Conservation (phyloP, 30 jellyfish, hydroid and myxozoan genomes). For the Aurelia aurita region DNA sequence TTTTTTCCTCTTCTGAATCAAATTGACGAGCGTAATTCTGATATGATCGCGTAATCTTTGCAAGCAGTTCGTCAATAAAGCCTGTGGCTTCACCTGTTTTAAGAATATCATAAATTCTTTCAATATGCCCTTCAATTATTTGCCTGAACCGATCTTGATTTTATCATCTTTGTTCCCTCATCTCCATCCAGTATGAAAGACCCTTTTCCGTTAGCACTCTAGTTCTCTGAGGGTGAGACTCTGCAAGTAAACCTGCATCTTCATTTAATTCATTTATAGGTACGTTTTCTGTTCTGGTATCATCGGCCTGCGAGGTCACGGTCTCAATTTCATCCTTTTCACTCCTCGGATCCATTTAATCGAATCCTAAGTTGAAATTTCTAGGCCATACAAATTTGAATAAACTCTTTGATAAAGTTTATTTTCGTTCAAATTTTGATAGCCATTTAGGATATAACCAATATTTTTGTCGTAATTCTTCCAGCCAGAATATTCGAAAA, state of each 20-base stretch:
- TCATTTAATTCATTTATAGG: neutral
- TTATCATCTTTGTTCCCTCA: slow-evolving; percentile 36
- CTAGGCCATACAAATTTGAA: no score
- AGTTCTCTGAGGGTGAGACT: slow-evolving; percentile 28
- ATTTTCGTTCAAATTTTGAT: no score
- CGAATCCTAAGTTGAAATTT: neutral
- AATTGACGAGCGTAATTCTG: slow-evolving; percentile 33
- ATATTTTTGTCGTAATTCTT: no score
- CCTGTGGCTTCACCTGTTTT: slow-evolving; percentile 16
- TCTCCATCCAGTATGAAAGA: slow-evolving; percentile 40
- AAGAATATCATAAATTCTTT: slow-evolving; percentile 23
- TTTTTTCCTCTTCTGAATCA: slow-evolving; percentile 37
- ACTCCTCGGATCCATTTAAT: neutral
- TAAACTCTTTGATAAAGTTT: no score
- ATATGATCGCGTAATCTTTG: slow-evolving; percentile 31
- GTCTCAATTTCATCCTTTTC: slow-evolving; percentile 4
- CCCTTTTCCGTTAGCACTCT: slow-evolving; percentile 44
- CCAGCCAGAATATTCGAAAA: no score
- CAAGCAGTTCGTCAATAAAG: slow-evolving; percentile 27
- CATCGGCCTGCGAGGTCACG: slow-evolving; percentile 19
- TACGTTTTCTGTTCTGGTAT: slow-evolving; percentile 7
- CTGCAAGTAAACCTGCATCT: slow-evolving; percentile 49
- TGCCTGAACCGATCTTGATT: slow-evolving; percentile 37
- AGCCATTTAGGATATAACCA: no score
- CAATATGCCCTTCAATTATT: slow-evolving; percentile 29